A percentile compares a stretch with the other conserved stretches of the same genome.
Evolutionary conservation across 2,888 invertebrate species (phyloP).

Genomic region (Eupithecia dodoneata): DNA sequence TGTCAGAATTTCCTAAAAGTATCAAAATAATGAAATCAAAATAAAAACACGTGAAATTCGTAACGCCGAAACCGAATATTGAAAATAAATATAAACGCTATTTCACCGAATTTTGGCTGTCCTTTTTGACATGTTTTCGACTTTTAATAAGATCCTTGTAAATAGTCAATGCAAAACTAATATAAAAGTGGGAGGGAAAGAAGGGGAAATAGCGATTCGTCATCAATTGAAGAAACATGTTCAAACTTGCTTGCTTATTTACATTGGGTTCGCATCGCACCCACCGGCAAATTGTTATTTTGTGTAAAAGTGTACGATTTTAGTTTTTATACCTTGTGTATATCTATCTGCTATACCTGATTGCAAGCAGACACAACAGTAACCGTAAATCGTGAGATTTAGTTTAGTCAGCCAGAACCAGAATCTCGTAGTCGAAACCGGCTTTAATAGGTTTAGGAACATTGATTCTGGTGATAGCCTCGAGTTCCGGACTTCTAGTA

Average conservation of each 20-base stretch:
- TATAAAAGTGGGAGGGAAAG: neutral
- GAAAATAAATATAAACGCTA: neutral
- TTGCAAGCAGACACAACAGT: neutral
- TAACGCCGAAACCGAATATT: neutral
- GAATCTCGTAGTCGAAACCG: neutral
- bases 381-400: neutral
- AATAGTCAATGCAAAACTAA: neutral
- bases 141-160: neutral
- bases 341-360: neutral
- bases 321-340: neutral
- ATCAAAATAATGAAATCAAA: neutral
- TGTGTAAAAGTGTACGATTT: neutral
- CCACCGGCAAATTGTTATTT: neutral
- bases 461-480: neutral
- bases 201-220: neutral
- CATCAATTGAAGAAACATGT: neutral
- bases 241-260: constrained; percentile 6
- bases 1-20: neutral
- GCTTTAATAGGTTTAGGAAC: neutral
- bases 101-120: neutral
- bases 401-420: neutral
- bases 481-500: neutral
- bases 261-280: neutral
- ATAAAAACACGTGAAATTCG: neutral
- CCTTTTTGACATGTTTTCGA: too few relatives aligned